Percentiles rank a stretch among this genome's conserved stretches.
These are phyloP conservation scores for Leptura quadrifasciata DNA, from an alignment of 2,888 invertebrate genomes.

Conservation along the genomic window DNA sequence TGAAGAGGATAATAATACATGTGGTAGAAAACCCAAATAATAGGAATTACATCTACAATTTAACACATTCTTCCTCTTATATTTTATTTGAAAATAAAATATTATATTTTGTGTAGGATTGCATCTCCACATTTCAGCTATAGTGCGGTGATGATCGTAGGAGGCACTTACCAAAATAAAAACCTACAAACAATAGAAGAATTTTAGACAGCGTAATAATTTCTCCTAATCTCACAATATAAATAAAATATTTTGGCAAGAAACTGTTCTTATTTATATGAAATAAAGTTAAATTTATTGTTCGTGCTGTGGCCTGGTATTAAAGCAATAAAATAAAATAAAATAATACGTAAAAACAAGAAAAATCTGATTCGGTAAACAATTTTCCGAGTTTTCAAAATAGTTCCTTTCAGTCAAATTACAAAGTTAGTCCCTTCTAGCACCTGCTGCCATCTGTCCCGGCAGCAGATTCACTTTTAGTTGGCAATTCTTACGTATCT, in stretches of 20 bases:
- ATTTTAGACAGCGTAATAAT: slow-evolving; percentile 1
- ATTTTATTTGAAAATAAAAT: background rate
- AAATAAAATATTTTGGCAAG: background rate
- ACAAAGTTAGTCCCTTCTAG: background rate
- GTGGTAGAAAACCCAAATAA: no score
- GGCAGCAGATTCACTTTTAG: background rate
- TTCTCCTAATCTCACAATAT: background rate
- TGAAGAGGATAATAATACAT: no score
- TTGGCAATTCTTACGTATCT: background rate
- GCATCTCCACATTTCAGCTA: background rate
- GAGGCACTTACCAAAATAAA: background rate
- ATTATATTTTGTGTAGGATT: background rate
- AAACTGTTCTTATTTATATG: background rate
- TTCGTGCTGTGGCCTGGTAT: background rate
- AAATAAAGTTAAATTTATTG: background rate
- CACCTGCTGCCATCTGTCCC: background rate
- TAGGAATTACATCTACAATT: background rate
- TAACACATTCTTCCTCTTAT: background rate
- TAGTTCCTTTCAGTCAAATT: background rate
- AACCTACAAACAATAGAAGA: slow-evolving; percentile 3
- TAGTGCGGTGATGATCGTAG: background rate
- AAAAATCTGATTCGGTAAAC: background rate
- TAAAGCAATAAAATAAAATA: background rate
- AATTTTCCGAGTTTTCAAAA: background rate
- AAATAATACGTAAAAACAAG: background rate